Conservation (phyloP, 2,113 vertebrate genomes). For the Picathartes gymnocephalus region DNA sequence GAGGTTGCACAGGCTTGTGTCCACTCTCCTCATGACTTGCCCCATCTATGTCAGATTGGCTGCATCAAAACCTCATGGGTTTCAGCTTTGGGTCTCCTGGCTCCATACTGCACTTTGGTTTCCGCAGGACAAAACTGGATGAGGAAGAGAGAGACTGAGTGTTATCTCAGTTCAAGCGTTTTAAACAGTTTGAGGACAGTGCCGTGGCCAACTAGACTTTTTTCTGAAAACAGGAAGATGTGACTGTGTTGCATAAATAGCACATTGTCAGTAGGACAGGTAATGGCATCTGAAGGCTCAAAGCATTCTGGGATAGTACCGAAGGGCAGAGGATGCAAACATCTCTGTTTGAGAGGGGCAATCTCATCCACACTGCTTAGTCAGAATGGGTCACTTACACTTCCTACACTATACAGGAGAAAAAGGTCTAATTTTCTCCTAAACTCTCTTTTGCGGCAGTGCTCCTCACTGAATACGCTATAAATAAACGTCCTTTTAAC, state of each 20-base stretch:
- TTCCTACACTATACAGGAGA: background rate
- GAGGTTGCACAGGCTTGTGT: background rate
- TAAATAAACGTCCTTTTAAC: background rate
- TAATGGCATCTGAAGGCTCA: background rate
- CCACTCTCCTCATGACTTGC: background rate
- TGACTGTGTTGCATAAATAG: background rate
- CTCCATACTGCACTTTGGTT: background rate
- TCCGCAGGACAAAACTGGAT: background rate
- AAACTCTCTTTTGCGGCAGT: background rate
- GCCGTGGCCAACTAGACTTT: background rate
- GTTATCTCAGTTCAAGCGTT: background rate
- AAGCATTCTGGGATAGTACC: background rate
- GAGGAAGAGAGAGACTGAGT: background rate
- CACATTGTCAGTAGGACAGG: background rate
- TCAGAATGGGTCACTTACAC: background rate
- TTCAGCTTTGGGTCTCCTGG: background rate
- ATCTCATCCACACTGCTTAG: background rate
- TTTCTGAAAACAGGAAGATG: background rate
- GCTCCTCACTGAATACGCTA: background rate
- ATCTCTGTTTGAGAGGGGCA: accelerated
- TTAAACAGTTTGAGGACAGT: background rate
- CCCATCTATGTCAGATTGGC: background rate
- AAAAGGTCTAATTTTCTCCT: background rate
- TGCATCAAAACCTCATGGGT: background rate
- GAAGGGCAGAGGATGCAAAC: background rate